Evolutionary conservation across 2,888 invertebrate genomes (phyloP), one percentile per base, ranked within the genome.

Genomic region (Cylloceria caligata): DNA sequence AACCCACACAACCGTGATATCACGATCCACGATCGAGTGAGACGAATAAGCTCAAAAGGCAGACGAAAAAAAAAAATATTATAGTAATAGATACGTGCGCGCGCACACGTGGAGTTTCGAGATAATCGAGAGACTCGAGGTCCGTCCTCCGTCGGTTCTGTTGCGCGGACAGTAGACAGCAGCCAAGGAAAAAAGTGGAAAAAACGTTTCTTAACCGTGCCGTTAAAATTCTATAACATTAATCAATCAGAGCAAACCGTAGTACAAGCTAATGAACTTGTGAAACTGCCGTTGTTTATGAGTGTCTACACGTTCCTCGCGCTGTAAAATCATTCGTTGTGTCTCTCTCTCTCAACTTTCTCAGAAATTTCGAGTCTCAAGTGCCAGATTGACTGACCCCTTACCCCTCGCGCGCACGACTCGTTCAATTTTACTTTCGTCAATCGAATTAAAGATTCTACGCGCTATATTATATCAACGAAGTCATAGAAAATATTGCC

Each of bases 281-380:
- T 27, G 30, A 30, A n/a, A 30, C 1, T 4, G 52, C 52, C 13
- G 30, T 30, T 57, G 55, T 57, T 57, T 57, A 30, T n/a, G 6
- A 30, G 30, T 5, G 21, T 5, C 42, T 42, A 49, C 21, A 49
- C 21, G 49, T 49, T 49, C 3, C 11, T 49, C 9, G 7, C 11
- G 49, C 21, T 49, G 21, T 21, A 52, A 30, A 24, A 68, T 52
- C 36, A 36, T 52, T 52, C 68, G 16, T 52, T 52, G 11, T 13
- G 11, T 52, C 13, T 52, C 13, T 52, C 24, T 52, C 11, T 49
- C 21, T 49, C 21, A n/a, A 21, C 21, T 49, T 9, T 21, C 21
- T 52, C 27, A 67, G 52, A 68, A 68, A 68, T 68, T 68, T 68
- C 68, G 68, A 24, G 52, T 16, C 36, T 55, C 69, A 55, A 55